phyloP scores from a whole-genome alignment of 2,113 vertebrate species.

The Albula glossodonta region DNA sequence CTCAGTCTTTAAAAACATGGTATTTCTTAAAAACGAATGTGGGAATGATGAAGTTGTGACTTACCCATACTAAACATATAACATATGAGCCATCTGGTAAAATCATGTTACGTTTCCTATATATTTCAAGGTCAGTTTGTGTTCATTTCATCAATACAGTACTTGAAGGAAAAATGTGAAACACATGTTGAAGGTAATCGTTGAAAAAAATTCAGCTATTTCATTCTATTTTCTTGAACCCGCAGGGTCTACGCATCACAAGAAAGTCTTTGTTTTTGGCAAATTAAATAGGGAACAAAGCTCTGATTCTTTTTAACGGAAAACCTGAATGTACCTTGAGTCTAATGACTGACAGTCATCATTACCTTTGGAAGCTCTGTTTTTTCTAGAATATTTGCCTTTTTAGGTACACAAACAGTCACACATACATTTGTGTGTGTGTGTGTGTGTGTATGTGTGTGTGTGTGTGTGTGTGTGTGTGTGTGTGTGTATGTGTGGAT shows the following conservation, averaged over 20 bases:
- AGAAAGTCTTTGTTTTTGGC: neutral
- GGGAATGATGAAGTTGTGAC: slow-evolving; percentile 49
- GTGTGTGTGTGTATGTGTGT: neutral
- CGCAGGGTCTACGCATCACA: neutral
- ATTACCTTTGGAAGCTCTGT: neutral
- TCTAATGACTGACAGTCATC: neutral
- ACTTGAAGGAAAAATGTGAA: slow-evolving; percentile 63
- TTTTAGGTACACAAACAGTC: neutral
- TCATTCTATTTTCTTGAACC: slow-evolving; percentile 15
- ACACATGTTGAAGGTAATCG: slow-evolving; percentile 56
- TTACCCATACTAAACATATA: slow-evolving; percentile 29
- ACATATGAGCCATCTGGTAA: slow-evolving; percentile 50
- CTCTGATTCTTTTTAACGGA: neutral
- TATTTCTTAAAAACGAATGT: slow-evolving; percentile 26
- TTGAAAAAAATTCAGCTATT: slow-evolving; percentile 36
- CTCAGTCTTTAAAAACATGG: slow-evolving; percentile 38
- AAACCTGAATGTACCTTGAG: neutral
- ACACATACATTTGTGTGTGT: neutral
- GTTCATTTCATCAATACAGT: slow-evolving; percentile 36
- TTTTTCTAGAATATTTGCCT: neutral
- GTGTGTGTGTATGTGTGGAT: neutral
- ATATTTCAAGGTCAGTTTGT: slow-evolving; percentile 48
- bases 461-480: neutral
- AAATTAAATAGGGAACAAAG: neutral
- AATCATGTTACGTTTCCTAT: slow-evolving; percentile 53